Evolutionary conservation across 2,888 invertebrate genomes (phyloP), one percentile per base, ranked within the genome.

Genomic region (Trichacis sp.): DNA sequence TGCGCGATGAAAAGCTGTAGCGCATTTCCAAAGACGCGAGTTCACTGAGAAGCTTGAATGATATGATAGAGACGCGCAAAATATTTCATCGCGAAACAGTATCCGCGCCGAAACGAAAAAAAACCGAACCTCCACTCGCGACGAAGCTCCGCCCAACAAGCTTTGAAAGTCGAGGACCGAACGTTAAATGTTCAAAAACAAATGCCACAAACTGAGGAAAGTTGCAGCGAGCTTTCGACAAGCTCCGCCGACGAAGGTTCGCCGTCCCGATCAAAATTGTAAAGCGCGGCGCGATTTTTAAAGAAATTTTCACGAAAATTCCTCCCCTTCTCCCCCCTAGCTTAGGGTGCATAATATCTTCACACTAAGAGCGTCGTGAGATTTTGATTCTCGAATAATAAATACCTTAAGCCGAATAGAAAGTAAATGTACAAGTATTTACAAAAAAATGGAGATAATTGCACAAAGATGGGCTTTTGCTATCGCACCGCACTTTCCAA

Each of bases 391-490:
- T n/a, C 33, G n/a, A 11, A 33, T 33, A 33, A 33, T 33, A 33
- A 33, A 33, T 33, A 33, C 30, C 18, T 47, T 11, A 64, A 60
- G 55, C 57, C 53, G 57, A 53, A 61, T 49, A 12, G 49, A 29
- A 57, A 48, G 33, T 65, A 61, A 20, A 54, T 60, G n/a, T 65
- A 61, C 57, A 65, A 57, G 52, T 65, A 65, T 65, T 57, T 65
- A 65, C 65, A 65, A 58, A 61, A 56, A 51, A n/a, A n/a, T n/a
- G n/a, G n/a, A n/a, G n/a, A n/a, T n/a, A 48, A 64, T 60, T 56
- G 64, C 64, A 64, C 60, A 51, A 64, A 64, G 60, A 55, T 47
- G 50, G 47, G 59, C 50, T 59, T 43, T 43, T 11, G 43, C 19
- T 6, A 43, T 19, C 18, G 42, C 15, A 15, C 42, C 52, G 52